Base-by-base conservation (phyloP, 2,797 vertebrate species). In the Tenualosa ilisha region DNA sequence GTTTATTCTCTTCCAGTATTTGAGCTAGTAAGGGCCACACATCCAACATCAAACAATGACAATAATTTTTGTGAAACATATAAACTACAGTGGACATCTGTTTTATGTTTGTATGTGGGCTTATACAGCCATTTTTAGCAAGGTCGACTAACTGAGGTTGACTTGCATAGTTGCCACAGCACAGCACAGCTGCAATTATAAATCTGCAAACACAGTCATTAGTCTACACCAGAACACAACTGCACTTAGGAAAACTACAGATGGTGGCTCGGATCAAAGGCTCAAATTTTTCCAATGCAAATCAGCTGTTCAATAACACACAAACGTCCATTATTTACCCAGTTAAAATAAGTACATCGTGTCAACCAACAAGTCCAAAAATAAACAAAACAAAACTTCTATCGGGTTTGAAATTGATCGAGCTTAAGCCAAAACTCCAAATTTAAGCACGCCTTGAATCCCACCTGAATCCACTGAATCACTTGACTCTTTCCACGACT, bases 201-300 rank as follows among this genome's bases (percentile, higher is more conserved):
- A 40, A 75, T 37, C 37, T 37, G 54, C 6, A 75, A 75, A 75
- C 68, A 75, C 31, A 15, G 31, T 43, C 68, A 75, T 75, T 54
- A 51, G 81, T 24, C 51, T 40, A 43, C 68, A 15, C 68, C 17
- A 43, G 68, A 43, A 75, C 59, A 75, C 37, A 15, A 75, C 37
- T 75, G 37, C 13, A 1, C 13, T 75, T 40, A 43, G 1, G 37
- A 37, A 0, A 37, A 43, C 15, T 86, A 37, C 72, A 85, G 59
- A 87, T 50, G 75, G 84, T 86, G 37, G 17, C 63, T 40, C 40
- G 85, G 86, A 87, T 88, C 87, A 83, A 83, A 89, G 86, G 85
- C 72, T 43, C n/a, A n/a, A n/a, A 49, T 91, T 85, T 83, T 86
- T 87, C 84, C 50, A 81, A 85, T 82, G 86, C 84, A 92, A 92